These are phyloP conservation scores for Pithecia hirsuta DNA, from an alignment of 2,797 vertebrate genomes.

Conservation along the genomic window DNA sequence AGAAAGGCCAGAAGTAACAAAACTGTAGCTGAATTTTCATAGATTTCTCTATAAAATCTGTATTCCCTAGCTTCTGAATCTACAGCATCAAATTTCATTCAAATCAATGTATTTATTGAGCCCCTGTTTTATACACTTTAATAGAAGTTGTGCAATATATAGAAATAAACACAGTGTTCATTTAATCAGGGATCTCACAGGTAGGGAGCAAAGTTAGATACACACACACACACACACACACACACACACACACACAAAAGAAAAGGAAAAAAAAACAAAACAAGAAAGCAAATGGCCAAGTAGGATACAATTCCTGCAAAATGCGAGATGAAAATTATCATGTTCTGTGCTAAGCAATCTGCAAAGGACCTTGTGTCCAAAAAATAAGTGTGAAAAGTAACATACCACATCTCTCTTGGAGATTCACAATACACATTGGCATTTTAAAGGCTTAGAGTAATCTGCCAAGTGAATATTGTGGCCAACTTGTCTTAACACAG, in stretches of 20 bases:
- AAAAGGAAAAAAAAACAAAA: not conserved
- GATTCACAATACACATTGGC: not conserved
- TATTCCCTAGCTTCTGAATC: not conserved
- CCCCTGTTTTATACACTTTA: not conserved
- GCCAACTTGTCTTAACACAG: conserved; percentile 1
- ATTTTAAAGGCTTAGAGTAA: conserved; percentile 15
- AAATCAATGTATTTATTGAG: not conserved
- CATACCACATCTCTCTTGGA: not conserved
- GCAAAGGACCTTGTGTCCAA: not conserved
- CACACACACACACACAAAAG: too few species aligned
- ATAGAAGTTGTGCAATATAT: not conserved
- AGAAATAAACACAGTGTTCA: not conserved
- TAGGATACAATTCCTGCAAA: not conserved
- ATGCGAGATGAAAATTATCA: not conserved
- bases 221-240: not conserved
- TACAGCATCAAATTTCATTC: not conserved
- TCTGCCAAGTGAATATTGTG: not conserved
- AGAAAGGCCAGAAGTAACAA: not conserved
- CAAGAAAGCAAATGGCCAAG: not conserved
- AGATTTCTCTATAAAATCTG: conserved; percentile 1
- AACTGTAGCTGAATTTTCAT: not conserved
- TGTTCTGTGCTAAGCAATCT: not conserved
- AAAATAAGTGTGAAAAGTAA: not conserved
- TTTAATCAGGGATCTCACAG: not conserved
- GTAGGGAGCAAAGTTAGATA: not conserved